These are phyloP conservation scores for Amazona vittata DNA, from an alignment of 2,113 vertebrate species.

Conservation along the genomic window DNA sequence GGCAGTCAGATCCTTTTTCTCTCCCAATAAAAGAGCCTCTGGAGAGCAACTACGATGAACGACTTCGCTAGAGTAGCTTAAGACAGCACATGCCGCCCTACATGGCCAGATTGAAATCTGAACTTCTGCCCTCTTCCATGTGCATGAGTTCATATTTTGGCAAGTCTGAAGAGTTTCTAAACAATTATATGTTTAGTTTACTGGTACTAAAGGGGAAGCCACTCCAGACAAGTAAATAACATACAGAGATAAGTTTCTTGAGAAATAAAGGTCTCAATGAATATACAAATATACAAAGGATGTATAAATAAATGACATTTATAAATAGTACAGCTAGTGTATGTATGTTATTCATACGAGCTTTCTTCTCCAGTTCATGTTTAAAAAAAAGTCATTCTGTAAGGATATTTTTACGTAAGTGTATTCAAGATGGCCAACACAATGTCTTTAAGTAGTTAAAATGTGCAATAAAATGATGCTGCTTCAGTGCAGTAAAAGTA, in stretches of 20 bases:
- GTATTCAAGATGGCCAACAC: background rate
- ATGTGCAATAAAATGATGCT: background rate
- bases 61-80: conserved; percentile 20
- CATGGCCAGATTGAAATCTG: conserved; percentile 52
- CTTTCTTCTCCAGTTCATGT: background rate
- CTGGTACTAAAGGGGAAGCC: conserved; percentile 36
- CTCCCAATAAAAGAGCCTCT: conserved; percentile 56
- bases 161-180: conserved; percentile 38
- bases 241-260: conserved; percentile 41
- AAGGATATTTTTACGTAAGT: background rate
- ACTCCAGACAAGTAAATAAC: conserved; percentile 40
- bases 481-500: background rate
- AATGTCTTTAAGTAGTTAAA: background rate
- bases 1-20: conserved; percentile 54
- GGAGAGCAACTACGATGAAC: conserved; percentile 51
- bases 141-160: conserved; percentile 53
- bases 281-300: conserved; percentile 53
- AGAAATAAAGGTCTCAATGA: conserved; percentile 42
- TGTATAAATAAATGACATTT: conserved; percentile 45
- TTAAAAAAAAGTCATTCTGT: background rate
- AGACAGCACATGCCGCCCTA: conserved; percentile 37
- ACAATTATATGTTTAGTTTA: conserved; percentile 61
- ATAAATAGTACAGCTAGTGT: conserved; percentile 32
- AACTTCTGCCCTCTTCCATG: conserved; percentile 54
- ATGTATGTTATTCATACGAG: background rate